Evolutionary conservation across 2,888 invertebrate species (phyloP), one percentile per base, ranked within the genome.

Genomic region (Polietes domitor): DNA sequence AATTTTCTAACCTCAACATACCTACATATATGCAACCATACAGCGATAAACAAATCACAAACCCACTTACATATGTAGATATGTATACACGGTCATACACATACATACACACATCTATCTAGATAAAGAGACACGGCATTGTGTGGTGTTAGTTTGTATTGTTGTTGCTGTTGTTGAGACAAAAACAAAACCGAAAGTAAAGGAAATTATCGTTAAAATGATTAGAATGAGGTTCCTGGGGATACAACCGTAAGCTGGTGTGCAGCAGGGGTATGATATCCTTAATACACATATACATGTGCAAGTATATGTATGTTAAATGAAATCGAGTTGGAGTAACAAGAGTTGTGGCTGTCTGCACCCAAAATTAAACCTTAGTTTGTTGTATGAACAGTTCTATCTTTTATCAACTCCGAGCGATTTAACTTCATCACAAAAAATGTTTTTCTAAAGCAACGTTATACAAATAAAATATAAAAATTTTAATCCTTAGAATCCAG

Each of bases 1-100:
- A 37, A 50, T n/a, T 17, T 65, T 47, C 50, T 17, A 28, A 81
- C 71, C 32, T 65, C 41, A 10, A 72, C 61, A 76, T 73, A 43
- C 15, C n/a, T 68, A 61, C 24, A 50, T 28, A 43, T 28, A 43
- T 21, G 28, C 65, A 79, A 32, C 21, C 65, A 63, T n/a, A 5
- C 26, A 61, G 12, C n/a, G 19, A 58, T 58, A 58, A 58, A 58
- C 58, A 58, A 58, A 58, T 58, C 58, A 26, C 43, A 63, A 9
- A 19, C 26, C 28, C 21, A 50, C 32, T 37, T 63, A 61, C 43
- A 32, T 32, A 43, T n/a, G n/a, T n/a, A n/a, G 53, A 58, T 58
- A 43, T 5, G 3, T 12, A 58, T 10, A 58, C 10, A 21, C 63
- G 1, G 1, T 19, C 19, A 65, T 41, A 19, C 19, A 41, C 21